Evolutionary conservation across 2,113 vertebrate genomes (phyloP).

Genomic region (Lathamus discolor): DNA sequence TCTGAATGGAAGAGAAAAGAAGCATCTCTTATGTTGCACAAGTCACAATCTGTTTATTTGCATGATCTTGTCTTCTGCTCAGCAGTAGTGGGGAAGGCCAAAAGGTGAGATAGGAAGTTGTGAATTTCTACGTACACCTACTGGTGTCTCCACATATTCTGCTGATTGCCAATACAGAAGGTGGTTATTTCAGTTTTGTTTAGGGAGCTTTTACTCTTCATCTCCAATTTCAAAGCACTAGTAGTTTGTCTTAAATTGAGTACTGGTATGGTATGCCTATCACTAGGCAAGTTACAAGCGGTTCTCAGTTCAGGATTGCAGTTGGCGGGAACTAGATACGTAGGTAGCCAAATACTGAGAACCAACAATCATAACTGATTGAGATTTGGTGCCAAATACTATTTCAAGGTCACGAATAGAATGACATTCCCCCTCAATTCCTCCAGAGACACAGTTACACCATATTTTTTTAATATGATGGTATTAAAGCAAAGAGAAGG

Average conservation of each 20-base stretch:
- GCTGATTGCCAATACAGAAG: not conserved
- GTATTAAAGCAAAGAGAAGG: not conserved
- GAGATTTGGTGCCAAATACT: not conserved
- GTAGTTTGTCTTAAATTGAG: not conserved
- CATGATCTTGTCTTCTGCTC: not conserved
- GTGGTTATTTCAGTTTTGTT: not conserved
- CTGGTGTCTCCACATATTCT: not conserved
- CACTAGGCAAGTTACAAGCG: not conserved
- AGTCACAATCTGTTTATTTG: not conserved
- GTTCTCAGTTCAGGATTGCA: not conserved
- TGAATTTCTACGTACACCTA: not conserved
- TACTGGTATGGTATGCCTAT: not conserved
- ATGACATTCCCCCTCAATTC: not conserved
- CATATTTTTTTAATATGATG: not conserved
- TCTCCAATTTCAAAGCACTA: not conserved
- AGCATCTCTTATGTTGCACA: not conserved
- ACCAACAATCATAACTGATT: not conserved
- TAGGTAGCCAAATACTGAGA: not conserved
- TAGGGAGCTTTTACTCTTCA: not conserved
- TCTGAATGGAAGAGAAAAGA: not conserved
- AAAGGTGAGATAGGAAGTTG: not conserved
- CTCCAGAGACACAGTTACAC: not conserved
- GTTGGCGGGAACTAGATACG: not conserved
- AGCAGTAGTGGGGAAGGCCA: not conserved
- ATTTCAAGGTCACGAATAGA: not conserved